Evolutionary conservation across 2,113 vertebrate genomes (phyloP), one percentile per base, ranked within the genome.

Genomic region (Erythrocercus mccallii): DNA sequence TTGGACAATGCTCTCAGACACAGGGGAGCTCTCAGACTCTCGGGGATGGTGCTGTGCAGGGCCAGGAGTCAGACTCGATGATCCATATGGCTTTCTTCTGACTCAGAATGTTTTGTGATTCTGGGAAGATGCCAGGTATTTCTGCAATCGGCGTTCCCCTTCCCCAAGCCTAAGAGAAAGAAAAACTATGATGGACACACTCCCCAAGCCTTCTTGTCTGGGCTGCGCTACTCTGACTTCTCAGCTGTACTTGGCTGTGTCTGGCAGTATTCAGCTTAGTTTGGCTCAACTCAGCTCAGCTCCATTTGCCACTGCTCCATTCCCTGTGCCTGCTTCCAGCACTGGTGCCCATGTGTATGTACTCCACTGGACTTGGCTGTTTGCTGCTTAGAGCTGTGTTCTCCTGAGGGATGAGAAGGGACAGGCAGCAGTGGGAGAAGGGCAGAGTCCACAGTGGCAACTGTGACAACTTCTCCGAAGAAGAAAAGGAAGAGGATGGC

Each of bases 341-440:
- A 22, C 23, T 40, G 23, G 11, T 33, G 19, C 19, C 35, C 1
- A 1, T 28, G 19, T 5, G 1, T 9, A 28, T 40, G 24, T 8
- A 28, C 15, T 58, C 15, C 70, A 44, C 30, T 50, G 31, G 44
- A 50, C 31, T 54, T 60, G 54, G 44, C 35, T 60, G 19, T 60
- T 81, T 81, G 44, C 35, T 1, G 3, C 14, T 69, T 58, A 53
- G 30, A 69, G 6, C 23, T 69, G 15, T 15, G 4, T n/a, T 50
- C 54, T 82, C 12, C 19, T 24, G 65, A 50, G 54, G 65, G 24
- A 24, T n/a, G 37, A 50, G 30, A 50, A 60, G 30, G 35, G 30
- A n/a, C 35, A 48, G 19, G 30, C 79, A 70, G 54, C 65, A 60
- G 44, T 30, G 37, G 44, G 45, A 70, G 45, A 42, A 27, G 23